These are phyloP conservation scores for Harmothoe impar DNA, from an alignment of 2,888 invertebrate genomes.

Conservation along the genomic window DNA sequence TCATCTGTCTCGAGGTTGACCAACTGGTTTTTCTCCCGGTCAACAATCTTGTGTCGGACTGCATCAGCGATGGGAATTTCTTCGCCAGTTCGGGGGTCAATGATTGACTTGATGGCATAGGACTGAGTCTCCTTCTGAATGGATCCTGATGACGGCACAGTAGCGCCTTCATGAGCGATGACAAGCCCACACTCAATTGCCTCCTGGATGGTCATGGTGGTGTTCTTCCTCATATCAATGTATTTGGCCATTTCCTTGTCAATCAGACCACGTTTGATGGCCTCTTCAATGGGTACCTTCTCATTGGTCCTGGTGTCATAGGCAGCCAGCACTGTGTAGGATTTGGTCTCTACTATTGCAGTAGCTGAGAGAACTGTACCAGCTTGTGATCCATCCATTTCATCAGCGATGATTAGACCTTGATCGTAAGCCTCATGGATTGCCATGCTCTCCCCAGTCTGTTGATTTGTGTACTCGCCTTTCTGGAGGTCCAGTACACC, in stretches of 20 bases:
- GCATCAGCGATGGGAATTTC: constrained; percentile 90
- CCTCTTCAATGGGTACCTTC: constrained; percentile 88
- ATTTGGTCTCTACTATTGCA: constrained; percentile 86
- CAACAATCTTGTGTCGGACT: constrained; percentile 94
- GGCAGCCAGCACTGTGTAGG: constrained; percentile 88
- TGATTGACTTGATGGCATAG: constrained; percentile 84
- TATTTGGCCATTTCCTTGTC: constrained; percentile 86
- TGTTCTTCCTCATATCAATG: constrained; percentile 81
- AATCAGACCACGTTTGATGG: constrained; percentile 89
- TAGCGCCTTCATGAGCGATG: constrained; percentile 69
- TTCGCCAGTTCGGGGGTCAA: constrained; percentile 91
- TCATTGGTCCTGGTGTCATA: constrained; percentile 95
- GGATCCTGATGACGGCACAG: constrained; percentile 43
- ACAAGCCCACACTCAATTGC: constrained; percentile 92
- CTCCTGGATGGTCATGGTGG: constrained; percentile 90
- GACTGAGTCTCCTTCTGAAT: constrained; percentile 69
- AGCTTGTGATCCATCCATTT: constrained; percentile 86
- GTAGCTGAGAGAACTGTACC: constrained; percentile 85
- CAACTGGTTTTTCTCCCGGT: constrained; percentile 87
- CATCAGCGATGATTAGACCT: constrained; percentile 91
- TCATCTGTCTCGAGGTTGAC: constrained; percentile 91
- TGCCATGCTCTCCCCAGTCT: constrained; percentile 85
- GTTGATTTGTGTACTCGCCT: constrained; percentile 83
- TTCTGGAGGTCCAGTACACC: constrained; percentile 83
- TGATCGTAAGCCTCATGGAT: constrained; percentile 91